These are phyloP conservation scores for Tortricodes alternella DNA, from an alignment of 2,888 invertebrate genomes.

Conservation along the genomic window DNA sequence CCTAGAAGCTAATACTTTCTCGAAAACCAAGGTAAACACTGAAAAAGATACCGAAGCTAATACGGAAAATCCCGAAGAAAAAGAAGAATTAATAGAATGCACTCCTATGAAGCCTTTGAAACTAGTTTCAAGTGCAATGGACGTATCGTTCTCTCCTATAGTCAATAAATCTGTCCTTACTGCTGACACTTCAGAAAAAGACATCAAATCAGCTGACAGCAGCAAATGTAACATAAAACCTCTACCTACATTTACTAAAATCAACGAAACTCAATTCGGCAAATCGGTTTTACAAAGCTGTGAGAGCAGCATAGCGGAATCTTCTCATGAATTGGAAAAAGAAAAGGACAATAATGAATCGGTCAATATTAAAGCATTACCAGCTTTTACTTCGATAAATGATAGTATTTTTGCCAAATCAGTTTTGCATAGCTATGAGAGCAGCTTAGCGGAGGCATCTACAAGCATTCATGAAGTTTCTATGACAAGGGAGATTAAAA, in stretches of 20 bases:
- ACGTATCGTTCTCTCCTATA: conserved; percentile 72
- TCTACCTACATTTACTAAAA: conserved; percentile 13
- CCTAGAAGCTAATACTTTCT: conserved; percentile 70
- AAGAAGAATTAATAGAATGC: conserved; percentile 47
- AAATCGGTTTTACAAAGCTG: conserved; percentile 24
- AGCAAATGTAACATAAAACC: conserved; percentile 43
- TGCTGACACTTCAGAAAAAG: conserved; percentile 47
- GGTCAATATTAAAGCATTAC: conserved; percentile 35
- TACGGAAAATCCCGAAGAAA: conserved; percentile 37
- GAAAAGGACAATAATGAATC: conserved; percentile 17
- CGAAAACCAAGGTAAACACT: conserved; percentile 58
- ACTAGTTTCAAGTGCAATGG: conserved; percentile 57
- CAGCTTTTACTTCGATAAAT: conserved; percentile 58
- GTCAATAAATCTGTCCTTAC: conserved; percentile 67
- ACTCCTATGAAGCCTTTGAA: conserved; percentile 67
- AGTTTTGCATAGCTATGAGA: conserved; percentile 63
- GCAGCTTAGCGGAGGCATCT: conserved; percentile 53
- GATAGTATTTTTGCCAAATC: conserved; percentile 61
- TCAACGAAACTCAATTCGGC: conserved; percentile 23
- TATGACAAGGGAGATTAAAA: conserved; percentile 13
- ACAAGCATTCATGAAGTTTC: conserved; percentile 41
- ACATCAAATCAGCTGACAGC: conserved; percentile 42
- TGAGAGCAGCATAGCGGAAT: conserved; percentile 9
- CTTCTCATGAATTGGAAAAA: conserved; percentile 13
- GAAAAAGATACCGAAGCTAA: conserved; percentile 49